These are phyloP conservation scores for Sebastes reedi DNA, from an alignment of 2,797 vertebrate genomes.

Conservation along the genomic window DNA sequence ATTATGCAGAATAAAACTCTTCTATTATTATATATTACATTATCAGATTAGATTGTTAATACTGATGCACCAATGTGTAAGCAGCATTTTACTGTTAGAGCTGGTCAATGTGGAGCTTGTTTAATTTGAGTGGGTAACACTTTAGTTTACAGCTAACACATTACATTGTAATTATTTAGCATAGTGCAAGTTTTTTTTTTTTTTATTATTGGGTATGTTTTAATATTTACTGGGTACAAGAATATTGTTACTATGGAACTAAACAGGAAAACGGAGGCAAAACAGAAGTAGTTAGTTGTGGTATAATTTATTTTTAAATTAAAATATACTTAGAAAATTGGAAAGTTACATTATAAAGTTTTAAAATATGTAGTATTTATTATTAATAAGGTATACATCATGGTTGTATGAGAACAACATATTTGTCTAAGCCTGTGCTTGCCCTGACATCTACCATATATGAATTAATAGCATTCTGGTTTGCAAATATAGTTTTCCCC, in stretches of 20 bases:
- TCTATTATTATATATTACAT: neutral
- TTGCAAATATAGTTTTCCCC: too few species aligned
- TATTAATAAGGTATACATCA: neutral
- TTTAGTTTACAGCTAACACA: neutral
- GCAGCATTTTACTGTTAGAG: neutral
- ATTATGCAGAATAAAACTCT: neutral
- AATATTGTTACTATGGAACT: neutral
- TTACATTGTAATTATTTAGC: neutral
- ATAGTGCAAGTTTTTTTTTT: too few species aligned
- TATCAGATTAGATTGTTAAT: neutral
- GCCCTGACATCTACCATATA: neutral
- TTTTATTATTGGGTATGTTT: neutral
- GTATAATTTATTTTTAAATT: neutral
- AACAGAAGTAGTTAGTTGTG: neutral
- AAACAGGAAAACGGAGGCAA: neutral
- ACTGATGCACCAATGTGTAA: neutral
- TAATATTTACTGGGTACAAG: neutral
- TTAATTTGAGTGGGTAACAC: too few species aligned
- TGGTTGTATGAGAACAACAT: neutral
- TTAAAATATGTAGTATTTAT: neutral
- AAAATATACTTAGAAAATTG: neutral
- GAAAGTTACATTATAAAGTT: neutral
- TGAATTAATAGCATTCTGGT: neutral
- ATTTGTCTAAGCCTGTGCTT: neutral
- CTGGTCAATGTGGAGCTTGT: neutral